Evolutionary conservation across 2,113 vertebrate genomes (phyloP), one percentile per base, ranked within the genome.

Genomic region (Hemibagrus wyckioides): DNA sequence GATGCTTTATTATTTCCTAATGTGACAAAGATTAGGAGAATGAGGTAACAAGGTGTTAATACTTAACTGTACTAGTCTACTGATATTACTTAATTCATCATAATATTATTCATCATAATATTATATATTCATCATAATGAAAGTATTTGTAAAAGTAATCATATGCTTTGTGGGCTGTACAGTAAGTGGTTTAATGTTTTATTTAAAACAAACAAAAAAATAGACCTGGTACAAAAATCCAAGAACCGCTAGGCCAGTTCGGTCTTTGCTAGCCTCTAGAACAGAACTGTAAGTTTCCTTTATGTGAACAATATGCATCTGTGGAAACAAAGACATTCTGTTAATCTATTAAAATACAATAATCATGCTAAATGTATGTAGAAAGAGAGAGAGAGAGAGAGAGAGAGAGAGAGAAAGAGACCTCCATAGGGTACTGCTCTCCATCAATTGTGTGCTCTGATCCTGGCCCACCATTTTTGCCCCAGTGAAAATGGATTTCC

Each of bases 401-500:
- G 56, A 39, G 54, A 61, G 54, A 39, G 10, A 39, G 30, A 81
- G 33, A 25, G 4, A 39, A 17, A 76, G 39, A 50, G 91, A 98
- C 97, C 96, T 98, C 97, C 96, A 98, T 97, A 85, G 96, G 95
- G 61, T 93, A 94, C 80, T 63, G 92, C 19, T 96, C 92, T 86
- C 96, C 96, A 4, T 99, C 90, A 0, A 99, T 92, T 30, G 92
- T 96, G 94, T 99, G 97, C 86, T 98, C 97, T 0, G 97, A 97
- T 0, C 89, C 92, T 0, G 3, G 30, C 0, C 63, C 21, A 1
- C 10, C 54, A 1, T 30, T 4, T 3, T 23, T 6, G 28, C 97
- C 97, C 97, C 97, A 98, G 85, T 98, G 97, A 10, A 97, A 91
- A 82, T 98, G 97, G 77, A 97, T 87, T 89, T 97, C 94, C 0